Evolutionary conservation across 2,113 vertebrate species (phyloP).

Genomic region (Sceloporus tristichus): DNA sequence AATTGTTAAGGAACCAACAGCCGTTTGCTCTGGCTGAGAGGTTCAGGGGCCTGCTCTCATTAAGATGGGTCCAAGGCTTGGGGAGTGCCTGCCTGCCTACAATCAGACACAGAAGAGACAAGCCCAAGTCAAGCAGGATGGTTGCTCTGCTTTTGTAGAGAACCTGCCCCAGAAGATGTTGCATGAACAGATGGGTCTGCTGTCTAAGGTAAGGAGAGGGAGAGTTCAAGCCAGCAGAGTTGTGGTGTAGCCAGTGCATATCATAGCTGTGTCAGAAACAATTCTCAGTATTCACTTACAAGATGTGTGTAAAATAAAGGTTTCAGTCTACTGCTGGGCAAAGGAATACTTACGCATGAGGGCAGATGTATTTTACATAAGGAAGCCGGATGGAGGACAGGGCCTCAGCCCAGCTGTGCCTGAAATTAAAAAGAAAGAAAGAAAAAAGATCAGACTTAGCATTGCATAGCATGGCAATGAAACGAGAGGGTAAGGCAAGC

Average conservation of each 20-base stretch:
- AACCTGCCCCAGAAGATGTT: neutral
- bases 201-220: slow-evolving; percentile 12
- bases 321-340: slow-evolving; percentile 15
- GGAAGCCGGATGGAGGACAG: slow-evolving; percentile 90
- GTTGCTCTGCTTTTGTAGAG: neutral
- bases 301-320: neutral
- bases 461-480: neutral
- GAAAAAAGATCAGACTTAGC: neutral
- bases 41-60: no score
- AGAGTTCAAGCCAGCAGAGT: no score
- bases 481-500: neutral
- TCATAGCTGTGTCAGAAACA: neutral
- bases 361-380: slow-evolving; percentile 96
- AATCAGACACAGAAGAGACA: neutral
- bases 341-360: slow-evolving; percentile 91
- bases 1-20: rapidly evolving
- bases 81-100: no score
- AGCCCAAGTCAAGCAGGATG: neutral
- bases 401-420: slow-evolving; percentile 94
- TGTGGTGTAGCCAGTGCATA: neutral
- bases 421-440: slow-evolving; percentile 66
- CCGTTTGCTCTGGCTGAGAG: neutral
- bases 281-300: neutral
- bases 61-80: neutral
- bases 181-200: neutral